Conservation (phyloP, 2,888 invertebrate genomes). For the Synanthedon myopaeformis region DNA sequence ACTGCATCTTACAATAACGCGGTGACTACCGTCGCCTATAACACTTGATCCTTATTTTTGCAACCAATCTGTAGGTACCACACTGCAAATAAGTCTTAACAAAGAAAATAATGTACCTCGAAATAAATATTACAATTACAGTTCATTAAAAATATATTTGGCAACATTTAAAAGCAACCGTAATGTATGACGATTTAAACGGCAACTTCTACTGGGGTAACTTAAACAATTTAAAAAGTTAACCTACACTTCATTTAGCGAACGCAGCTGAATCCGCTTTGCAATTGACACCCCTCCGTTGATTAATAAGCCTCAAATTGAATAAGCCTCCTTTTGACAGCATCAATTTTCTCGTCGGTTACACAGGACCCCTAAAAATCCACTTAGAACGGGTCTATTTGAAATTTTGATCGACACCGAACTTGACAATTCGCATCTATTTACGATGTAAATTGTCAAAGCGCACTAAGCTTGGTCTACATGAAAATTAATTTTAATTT, state of each 20-base stretch:
- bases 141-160: too few species aligned
- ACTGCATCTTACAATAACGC: too few species aligned
- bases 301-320: constrained; percentile 66
- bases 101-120: too few species aligned
- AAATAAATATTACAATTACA: too few species aligned
- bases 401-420: constrained; percentile 63
- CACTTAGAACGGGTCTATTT: constrained; percentile 59
- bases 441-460: constrained; percentile 70
- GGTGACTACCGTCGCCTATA: too few species aligned
- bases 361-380: constrained; percentile 56
- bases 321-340: constrained; percentile 60
- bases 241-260: not conserved
- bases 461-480: constrained; percentile 10
- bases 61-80: too few species aligned
- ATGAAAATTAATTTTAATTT: too few species aligned
- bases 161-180: too few species aligned
- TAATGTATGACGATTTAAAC: too few species aligned
- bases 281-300: constrained; percentile 22
- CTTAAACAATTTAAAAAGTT: constrained; percentile 1
- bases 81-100: too few species aligned
- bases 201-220: not conserved
- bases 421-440: constrained; percentile 65
- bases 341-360: constrained; percentile 63
- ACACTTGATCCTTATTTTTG: too few species aligned
- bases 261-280: constrained; percentile 1